A percentile compares a stretch with the other conserved stretches of the same genome.
phyloP scores from a whole-genome alignment of 2,888 invertebrate genomes.

The Litoditis marina region DNA sequence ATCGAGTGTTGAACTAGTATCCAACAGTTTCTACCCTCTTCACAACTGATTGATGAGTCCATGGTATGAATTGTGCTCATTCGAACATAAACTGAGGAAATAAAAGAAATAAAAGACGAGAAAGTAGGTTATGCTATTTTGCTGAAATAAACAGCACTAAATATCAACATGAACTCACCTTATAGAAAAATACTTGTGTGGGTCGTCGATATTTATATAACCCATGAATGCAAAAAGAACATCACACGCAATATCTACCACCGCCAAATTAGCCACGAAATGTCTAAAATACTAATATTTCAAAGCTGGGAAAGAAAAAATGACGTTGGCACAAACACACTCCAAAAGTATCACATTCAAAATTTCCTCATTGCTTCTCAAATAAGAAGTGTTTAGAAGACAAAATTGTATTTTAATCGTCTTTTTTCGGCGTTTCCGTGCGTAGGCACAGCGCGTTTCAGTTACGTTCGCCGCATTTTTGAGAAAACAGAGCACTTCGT shows the following conservation, averaged over 20 bases:
- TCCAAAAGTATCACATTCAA: too few species aligned
- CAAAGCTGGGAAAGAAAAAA: not conserved
- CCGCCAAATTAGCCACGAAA: slow-evolving; percentile 50
- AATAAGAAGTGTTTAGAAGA: too few species aligned
- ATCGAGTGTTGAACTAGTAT: slow-evolving; percentile 13
- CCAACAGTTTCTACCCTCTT: too few species aligned
- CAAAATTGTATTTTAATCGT: too few species aligned
- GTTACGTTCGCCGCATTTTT: not conserved
- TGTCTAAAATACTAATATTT: slow-evolving; percentile 23
- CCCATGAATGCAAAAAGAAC: slow-evolving; percentile 51
- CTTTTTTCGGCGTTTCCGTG: too few species aligned
- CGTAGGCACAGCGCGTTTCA: not conserved
- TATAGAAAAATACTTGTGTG: slow-evolving; percentile 26
- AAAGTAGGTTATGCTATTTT: too few species aligned
- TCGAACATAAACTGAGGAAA: not conserved
- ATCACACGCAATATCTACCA: slow-evolving; percentile 51
- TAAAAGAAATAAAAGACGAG: too few species aligned
- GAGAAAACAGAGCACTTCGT: not conserved
- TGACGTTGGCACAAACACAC: too few species aligned
- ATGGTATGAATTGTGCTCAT: too few species aligned
- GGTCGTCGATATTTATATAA: slow-evolving; percentile 44
- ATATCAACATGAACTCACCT: slow-evolving; percentile 7
- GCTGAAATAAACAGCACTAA: too few species aligned
- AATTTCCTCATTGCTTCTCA: too few species aligned
- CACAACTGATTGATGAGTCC: too few species aligned